Evolutionary conservation across 2,113 vertebrate species (phyloP), one percentile per base, ranked within the genome.

Genomic region (Lycaon pictus): DNA sequence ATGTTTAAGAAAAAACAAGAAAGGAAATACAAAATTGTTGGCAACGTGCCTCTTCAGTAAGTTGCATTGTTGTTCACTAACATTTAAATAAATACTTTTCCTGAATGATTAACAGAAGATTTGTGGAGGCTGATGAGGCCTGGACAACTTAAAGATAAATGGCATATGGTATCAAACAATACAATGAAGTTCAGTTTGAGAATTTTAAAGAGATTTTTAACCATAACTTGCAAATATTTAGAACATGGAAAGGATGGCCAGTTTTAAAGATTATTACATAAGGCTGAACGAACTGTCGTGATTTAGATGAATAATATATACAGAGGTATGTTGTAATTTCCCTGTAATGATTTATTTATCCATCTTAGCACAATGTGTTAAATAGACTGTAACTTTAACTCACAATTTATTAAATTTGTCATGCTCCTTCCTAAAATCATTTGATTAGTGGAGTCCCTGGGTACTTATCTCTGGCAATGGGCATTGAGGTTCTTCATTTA

Each of bases 231-330:
- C 35, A 95, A 62, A 51, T 88, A 95, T n/a, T 62, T 56, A 85
- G 32, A 62, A 89, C 20, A 79, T 9, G 86, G 35, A 87, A 94
- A 60, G 20, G 20, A 1, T 10, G 1, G 15, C 32, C 11, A 71
- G 60, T 51, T 91, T 91, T 84, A 67, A 94, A 63, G 55, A 63
- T 32, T 80, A 72, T 94, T 37, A 32, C 62, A 15, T 72, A 92
- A 60, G 19, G 32, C 43, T 37, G 43, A 94, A 80, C 43, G 2
- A 56, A 81, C 19, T 22, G 1, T 67, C 43, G 67, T 58, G n/a
- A 67, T 37, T 89, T 13, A 80, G n/a, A 85, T 15, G 16, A 67
- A 10, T 55, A 90, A 17, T 48, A 77, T 63, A 27, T 9, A 43
- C 43, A 55, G 55, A 55, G 43, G 10, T 19, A 77, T 55, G 22